Conservation (phyloP, 2,113 vertebrate genomes). For the Pseudonaja textilis region DNA sequence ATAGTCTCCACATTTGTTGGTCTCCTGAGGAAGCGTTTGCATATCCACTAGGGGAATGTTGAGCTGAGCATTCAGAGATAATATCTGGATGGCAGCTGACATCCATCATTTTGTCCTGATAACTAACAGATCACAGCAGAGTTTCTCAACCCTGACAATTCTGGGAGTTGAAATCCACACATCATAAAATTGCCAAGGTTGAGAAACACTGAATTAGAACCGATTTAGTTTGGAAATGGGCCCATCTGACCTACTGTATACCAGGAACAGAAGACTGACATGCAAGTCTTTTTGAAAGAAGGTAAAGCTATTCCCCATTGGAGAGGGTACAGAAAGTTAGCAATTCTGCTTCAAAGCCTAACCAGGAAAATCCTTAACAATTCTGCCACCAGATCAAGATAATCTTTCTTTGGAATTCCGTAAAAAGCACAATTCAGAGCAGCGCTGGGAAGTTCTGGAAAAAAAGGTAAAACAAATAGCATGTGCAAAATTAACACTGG, state of each 20-base stretch:
- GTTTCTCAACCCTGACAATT: not conserved
- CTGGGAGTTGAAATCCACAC: not conserved
- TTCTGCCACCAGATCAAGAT: constrained; percentile 71
- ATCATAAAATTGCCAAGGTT: not conserved
- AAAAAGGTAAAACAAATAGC: constrained; percentile 22
- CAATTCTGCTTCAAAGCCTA: rapidly evolving
- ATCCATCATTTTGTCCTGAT: not conserved
- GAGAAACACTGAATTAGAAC: not conserved
- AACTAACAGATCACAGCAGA: not conserved
- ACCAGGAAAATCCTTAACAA: constrained; percentile 27
- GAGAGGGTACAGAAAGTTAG: not conserved
- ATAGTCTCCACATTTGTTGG: too few species aligned
- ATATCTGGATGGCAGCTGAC: not conserved
- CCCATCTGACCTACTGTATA: not conserved
- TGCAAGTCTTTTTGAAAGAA: not conserved
- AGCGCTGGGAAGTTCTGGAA: constrained; percentile 79
- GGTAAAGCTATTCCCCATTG: not conserved
- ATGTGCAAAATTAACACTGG: constrained; percentile 52
- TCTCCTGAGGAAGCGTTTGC: too few species aligned
- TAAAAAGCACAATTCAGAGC: constrained; percentile 71
- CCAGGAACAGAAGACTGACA: too few species aligned
- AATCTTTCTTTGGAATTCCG: constrained; percentile 69
- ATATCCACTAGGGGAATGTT: not conserved
- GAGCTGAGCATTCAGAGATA: not conserved
- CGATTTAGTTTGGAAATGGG: not conserved